Conservation (phyloP, 2,797 vertebrate genomes). For the Lacerta viridis region DNA sequence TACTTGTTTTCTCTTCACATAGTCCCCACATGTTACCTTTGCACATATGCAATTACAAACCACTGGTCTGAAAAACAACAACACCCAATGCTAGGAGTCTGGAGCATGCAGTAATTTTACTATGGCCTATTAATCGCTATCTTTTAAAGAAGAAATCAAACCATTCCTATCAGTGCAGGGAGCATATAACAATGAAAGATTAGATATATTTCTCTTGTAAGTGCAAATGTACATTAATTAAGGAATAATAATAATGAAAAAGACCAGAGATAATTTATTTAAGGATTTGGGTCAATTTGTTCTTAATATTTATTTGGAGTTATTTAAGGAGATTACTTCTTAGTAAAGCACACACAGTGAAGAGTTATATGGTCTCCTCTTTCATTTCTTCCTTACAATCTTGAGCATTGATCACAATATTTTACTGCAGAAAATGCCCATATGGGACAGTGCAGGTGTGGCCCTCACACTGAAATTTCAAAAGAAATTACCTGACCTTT, state of each 20-base stretch:
- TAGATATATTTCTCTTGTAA: constrained; percentile 35
- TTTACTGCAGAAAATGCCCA: not conserved
- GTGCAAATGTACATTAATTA: constrained; percentile 31
- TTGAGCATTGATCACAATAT: not conserved
- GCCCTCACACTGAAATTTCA: not conserved
- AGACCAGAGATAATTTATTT: constrained; percentile 41
- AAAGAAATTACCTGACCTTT: not conserved
- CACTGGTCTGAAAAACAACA: constrained; percentile 16
- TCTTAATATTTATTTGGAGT: not conserved
- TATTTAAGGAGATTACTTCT: constrained; percentile 56
- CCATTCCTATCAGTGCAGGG: not conserved
- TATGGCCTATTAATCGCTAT: constrained; percentile 5
- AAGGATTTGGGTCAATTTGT: constrained; percentile 19
- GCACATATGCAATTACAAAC: not conserved
- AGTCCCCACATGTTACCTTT: not conserved
- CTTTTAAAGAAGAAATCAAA: constrained; percentile 9
- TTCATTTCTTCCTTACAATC: constrained; percentile 14
- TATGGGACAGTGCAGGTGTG: not conserved
- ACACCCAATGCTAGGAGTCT: no score
- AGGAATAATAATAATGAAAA: constrained; percentile 36
- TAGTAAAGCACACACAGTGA: constrained; percentile 52
- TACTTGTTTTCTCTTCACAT: not conserved
- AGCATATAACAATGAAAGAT: not conserved
- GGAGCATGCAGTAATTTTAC: not conserved
- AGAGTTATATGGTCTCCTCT: constrained; percentile 37